phyloP scores from a whole-genome alignment of 2,113 vertebrate species.

The Archilochus colubris region DNA sequence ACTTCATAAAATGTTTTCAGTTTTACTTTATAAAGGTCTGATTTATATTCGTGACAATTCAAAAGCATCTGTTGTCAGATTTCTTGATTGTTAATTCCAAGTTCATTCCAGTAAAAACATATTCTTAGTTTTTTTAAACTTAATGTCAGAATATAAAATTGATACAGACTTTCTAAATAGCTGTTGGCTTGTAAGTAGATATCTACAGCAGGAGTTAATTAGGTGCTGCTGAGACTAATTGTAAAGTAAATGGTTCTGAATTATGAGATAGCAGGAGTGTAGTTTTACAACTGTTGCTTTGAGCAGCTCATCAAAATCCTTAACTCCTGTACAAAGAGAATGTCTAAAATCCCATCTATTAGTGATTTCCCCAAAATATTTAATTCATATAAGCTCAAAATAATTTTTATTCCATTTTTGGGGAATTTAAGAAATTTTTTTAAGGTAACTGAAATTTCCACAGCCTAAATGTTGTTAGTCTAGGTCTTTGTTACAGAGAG shows the following conservation, averaged over 20 bases:
- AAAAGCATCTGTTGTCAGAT: not conserved
- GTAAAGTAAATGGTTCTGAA: constrained; percentile 10
- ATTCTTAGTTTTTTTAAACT: not conserved
- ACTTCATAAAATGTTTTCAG: not conserved
- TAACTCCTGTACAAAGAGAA: not conserved
- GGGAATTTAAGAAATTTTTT: not conserved
- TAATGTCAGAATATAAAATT: not conserved
- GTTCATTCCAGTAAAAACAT: not conserved
- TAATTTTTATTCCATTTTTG: not conserved
- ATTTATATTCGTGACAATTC: not conserved
- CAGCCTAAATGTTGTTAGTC: not conserved
- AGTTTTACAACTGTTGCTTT: constrained; percentile 15
- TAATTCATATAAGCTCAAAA: not conserved
- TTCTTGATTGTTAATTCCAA: not conserved
- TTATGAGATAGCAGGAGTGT: not conserved
- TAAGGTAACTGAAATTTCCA: not conserved
- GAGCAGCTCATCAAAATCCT: not conserved
- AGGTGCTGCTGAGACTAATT: constrained; percentile 21
- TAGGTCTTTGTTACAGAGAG: not conserved
- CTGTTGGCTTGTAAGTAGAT: not conserved
- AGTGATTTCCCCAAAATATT: not conserved
- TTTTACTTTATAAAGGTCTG: not conserved
- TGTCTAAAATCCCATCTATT: not conserved
- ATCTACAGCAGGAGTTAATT: not conserved
- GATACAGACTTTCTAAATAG: not conserved